These are phyloP conservation scores for Thunnus albacares DNA, from an alignment of 2,797 vertebrate genomes.

Conservation along the genomic window DNA sequence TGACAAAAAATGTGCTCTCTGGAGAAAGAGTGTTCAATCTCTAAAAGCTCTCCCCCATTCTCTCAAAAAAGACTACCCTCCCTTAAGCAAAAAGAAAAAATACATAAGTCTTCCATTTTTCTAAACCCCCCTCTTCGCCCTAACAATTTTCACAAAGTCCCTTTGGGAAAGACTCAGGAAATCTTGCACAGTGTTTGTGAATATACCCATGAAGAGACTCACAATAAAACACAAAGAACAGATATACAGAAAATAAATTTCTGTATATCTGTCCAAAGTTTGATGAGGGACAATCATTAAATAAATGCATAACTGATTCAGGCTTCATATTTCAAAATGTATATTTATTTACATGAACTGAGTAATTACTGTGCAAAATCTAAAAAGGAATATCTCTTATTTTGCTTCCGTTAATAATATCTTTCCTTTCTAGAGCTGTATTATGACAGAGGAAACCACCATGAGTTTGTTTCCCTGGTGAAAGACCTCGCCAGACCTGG, in stretches of 20 bases:
- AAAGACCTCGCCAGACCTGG: slow-evolving; percentile 97
- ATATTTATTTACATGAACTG: background rate
- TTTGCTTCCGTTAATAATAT: background rate
- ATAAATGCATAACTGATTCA: background rate
- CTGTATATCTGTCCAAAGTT: background rate
- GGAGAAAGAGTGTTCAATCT: no score
- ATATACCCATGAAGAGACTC: background rate
- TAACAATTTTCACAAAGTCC: background rate
- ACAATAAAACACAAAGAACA: background rate
- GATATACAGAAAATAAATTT: no score
- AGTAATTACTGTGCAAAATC: background rate
- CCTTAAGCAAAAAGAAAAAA: background rate
- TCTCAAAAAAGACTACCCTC: background rate
- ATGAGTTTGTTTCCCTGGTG: slow-evolving; percentile 98
- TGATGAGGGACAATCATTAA: background rate
- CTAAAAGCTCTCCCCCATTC: no score
- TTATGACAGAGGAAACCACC: slow-evolving; percentile 98
- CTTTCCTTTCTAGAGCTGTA: slow-evolving; percentile 89
- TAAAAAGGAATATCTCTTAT: background rate
- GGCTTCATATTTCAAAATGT: background rate
- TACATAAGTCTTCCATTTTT: background rate
- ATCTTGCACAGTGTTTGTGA: background rate
- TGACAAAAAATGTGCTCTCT: background rate
- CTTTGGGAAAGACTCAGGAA: no score
- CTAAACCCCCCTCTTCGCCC: background rate